phyloP scores from a whole-genome alignment of 2,113 vertebrate genomes.

The Prunella fulvescens region DNA sequence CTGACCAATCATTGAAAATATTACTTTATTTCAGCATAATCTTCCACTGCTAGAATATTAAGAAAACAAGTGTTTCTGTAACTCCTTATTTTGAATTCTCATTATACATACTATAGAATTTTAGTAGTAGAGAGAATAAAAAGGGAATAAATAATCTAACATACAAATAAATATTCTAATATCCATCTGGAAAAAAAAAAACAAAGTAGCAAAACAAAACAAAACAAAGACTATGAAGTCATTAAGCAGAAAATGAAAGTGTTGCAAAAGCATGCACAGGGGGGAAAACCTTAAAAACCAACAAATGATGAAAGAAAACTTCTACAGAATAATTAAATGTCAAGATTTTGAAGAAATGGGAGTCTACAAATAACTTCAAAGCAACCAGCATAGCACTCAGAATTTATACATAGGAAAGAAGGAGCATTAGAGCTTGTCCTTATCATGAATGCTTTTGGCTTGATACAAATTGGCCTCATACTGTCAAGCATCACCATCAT shows the following conservation, averaged over 20 bases:
- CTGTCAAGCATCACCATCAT: not conserved
- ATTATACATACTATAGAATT: not conserved
- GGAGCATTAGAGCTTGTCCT: not conserved
- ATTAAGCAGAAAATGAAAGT: slow-evolving; percentile 64
- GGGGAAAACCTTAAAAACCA: slow-evolving; percentile 59
- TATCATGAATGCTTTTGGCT: slow-evolving; percentile 12
- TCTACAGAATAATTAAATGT: slow-evolving; percentile 19
- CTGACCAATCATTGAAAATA: not conserved
- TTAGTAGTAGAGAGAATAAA: not conserved
- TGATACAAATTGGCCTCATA: not conserved
- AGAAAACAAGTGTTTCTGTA: not conserved
- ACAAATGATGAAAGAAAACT: slow-evolving; percentile 54
- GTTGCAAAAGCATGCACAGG: not conserved
- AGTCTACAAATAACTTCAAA: not conserved
- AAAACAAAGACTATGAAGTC: slow-evolving; percentile 21
- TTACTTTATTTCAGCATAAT: not conserved
- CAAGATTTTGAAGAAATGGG: slow-evolving; percentile 27
- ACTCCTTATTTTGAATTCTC: not conserved
- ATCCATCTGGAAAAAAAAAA: not conserved
- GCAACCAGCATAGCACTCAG: not conserved
- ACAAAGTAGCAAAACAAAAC: not conserved
- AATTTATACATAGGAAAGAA: not conserved
- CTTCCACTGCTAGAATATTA: not conserved
- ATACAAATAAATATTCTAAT: not conserved
- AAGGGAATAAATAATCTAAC: not conserved